Evolutionary conservation across 1,140 invertebrate genomes (phyloP).

Genomic region (Diachasmimorpha longicaudata): DNA sequence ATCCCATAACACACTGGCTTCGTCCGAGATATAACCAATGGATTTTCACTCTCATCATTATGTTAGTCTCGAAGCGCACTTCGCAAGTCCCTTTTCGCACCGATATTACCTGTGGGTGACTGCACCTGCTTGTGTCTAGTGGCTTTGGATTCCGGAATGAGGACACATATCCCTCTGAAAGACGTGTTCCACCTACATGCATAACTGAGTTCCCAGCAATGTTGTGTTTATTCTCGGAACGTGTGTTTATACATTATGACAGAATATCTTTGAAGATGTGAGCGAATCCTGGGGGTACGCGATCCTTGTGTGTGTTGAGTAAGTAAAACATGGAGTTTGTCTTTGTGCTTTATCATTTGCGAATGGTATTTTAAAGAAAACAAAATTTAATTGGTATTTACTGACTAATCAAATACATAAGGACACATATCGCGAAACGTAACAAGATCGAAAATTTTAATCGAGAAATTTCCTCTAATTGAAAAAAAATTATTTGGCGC

Average conservation of each 20-base stretch:
- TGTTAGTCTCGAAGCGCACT: conserved; percentile 44
- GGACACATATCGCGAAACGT: too few species aligned
- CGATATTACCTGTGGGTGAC: neutral
- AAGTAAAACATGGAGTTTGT: too few species aligned
- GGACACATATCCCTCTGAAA: neutral
- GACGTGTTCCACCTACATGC: neutral
- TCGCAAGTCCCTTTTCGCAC: neutral
- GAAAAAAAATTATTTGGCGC: too few species aligned
- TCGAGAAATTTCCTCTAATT: too few species aligned
- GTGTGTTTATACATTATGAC: too few species aligned
- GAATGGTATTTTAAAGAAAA: too few species aligned
- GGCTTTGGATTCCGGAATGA: neutral
- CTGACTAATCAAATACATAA: too few species aligned
- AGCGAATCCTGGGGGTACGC: neutral
- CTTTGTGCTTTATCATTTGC: too few species aligned
- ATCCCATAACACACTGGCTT: conserved; percentile 36
- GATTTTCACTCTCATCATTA: conserved; percentile 51
- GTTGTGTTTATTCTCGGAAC: too few species aligned
- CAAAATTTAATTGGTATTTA: too few species aligned
- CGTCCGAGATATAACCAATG: conserved; percentile 37
- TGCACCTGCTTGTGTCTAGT: neutral
- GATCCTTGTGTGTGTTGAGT: neutral
- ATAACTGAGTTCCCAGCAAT: neutral
- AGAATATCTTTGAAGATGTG: too few species aligned
- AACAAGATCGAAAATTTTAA: too few species aligned